A percentile compares a stretch with the other conserved stretches of the same genome.
Evolutionary conservation across 2,797 vertebrate genomes (phyloP).

Genomic region (Antennarius maculatus): DNA sequence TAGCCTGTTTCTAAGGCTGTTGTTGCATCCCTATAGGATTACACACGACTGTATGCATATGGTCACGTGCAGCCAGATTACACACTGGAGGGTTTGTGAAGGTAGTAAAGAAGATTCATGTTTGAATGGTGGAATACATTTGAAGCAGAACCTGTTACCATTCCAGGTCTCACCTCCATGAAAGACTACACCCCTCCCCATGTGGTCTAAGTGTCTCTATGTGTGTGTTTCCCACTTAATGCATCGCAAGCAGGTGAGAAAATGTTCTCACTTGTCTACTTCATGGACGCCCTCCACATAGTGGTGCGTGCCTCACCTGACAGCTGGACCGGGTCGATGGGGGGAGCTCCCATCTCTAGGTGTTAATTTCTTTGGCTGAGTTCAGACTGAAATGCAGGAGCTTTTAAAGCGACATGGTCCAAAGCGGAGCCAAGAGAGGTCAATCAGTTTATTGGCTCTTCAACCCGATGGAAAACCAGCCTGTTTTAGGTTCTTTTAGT

Average conservation of each 20-base stretch:
- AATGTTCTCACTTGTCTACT: slow-evolving; percentile 62
- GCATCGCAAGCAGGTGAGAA: slow-evolving; percentile 46
- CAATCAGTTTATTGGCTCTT: slow-evolving; percentile 28
- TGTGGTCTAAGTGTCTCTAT: slow-evolving; percentile 17
- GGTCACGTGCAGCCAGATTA: slow-evolving; percentile 6
- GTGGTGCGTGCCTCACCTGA: slow-evolving; percentile 49
- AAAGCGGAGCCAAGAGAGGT: slow-evolving; percentile 6
- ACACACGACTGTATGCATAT: background rate
- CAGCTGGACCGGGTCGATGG: slow-evolving; percentile 36
- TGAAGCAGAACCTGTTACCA: slow-evolving; percentile 29
- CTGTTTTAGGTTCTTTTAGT: too few species aligned
- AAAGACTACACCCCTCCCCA: slow-evolving; percentile 41
- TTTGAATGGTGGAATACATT: slow-evolving; percentile 36
- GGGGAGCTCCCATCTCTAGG: slow-evolving; percentile 46
- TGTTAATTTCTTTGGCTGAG: slow-evolving; percentile 43
- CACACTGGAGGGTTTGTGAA: slow-evolving; percentile 16
- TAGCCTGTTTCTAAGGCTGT: too few species aligned
- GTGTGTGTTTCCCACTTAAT: slow-evolving; percentile 43
- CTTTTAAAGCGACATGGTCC: slow-evolving; percentile 21
- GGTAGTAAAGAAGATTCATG: slow-evolving; percentile 50
- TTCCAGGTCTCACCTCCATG: slow-evolving; percentile 17
- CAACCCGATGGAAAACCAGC: slow-evolving; percentile 34
- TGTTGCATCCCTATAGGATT: background rate
- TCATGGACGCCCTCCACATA: slow-evolving; percentile 20
- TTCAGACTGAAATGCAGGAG: slow-evolving; percentile 22